Evolutionary conservation across 2,888 invertebrate genomes (phyloP).

Genomic region (Leptopilina drosophilae): DNA sequence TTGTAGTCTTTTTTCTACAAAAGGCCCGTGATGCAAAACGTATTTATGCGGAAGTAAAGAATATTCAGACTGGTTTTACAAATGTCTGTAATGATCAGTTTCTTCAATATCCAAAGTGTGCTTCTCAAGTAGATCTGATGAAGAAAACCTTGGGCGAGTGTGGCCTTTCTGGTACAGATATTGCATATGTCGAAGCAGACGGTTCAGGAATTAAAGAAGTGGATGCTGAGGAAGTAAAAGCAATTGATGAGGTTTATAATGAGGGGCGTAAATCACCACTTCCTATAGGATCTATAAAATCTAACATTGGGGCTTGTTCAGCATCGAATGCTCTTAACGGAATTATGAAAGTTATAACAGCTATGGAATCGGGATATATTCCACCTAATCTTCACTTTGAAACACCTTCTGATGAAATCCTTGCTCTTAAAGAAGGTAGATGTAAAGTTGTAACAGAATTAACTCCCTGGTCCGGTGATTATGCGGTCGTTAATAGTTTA

Average conservation of each 20-base stretch:
- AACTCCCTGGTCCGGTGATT: conserved; percentile 53
- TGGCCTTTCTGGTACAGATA: conserved; percentile 51
- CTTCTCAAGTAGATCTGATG: conserved; percentile 50
- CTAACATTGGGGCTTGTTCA: conserved; percentile 50
- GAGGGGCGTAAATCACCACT: conserved; percentile 53
- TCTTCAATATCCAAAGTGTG: conserved; percentile 39
- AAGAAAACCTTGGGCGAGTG: conserved; percentile 49
- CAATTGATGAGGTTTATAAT: conserved; percentile 57
- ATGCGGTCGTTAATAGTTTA: conserved; percentile 48
- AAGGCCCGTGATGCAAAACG: conserved; percentile 52
- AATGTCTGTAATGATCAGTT: conserved; percentile 62
- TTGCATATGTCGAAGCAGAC: conserved; percentile 69
- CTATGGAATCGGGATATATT: conserved; percentile 70
- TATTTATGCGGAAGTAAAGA: conserved; percentile 59
- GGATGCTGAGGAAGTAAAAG: conserved; percentile 56
- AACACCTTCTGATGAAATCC: conserved; percentile 67
- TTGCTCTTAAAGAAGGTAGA: conserved; percentile 51
- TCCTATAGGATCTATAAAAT: conserved; percentile 58
- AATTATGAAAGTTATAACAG: conserved; percentile 54
- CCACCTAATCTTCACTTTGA: conserved; percentile 80
- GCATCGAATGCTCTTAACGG: conserved; percentile 37
- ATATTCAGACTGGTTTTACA: conserved; percentile 78
- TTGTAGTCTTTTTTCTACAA: conserved; percentile 52
- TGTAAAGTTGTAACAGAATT: conserved; percentile 52
- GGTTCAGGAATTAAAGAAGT: conserved; percentile 81